Evolutionary conservation across 2,888 invertebrate species (phyloP).

Genomic region (Pyrochroa serraticornis): DNA sequence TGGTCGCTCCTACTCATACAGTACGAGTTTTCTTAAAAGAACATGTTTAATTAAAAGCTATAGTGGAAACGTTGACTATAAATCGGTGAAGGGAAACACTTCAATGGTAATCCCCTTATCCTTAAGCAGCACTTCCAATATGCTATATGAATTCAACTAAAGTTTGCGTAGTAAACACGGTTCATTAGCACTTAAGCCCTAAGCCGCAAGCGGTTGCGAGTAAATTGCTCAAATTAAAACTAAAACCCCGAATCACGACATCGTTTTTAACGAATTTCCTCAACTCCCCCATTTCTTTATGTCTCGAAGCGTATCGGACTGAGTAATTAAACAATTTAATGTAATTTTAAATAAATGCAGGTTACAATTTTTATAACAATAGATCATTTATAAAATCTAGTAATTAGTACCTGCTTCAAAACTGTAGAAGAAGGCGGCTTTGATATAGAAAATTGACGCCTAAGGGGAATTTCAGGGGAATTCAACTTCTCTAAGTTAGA

Average conservation of each 20-base stretch:
- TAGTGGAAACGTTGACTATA: conserved; percentile 17
- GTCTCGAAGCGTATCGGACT: too few relatives aligned
- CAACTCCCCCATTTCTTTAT: too few relatives aligned
- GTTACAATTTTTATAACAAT: conserved; percentile 7
- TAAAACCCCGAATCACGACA: too few relatives aligned
- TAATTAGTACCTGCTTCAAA: conserved; percentile 6
- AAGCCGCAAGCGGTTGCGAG: too few relatives aligned
- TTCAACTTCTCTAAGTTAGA: conserved; percentile 6
- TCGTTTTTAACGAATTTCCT: too few relatives aligned
- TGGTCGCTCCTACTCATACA: conserved; percentile 5
- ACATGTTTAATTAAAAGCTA: conserved; percentile 24
- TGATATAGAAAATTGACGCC: conserved; percentile 3
- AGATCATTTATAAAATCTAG: conserved; percentile 8
- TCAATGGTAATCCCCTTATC: too few relatives aligned
- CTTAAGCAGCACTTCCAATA: too few relatives aligned
- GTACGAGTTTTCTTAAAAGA: conserved; percentile 18
- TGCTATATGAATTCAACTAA: too few relatives aligned
- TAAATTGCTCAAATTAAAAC: too few relatives aligned
- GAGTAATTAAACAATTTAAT: conserved; percentile 10
- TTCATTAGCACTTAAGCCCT: too few relatives aligned
- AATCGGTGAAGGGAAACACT: conserved; percentile 14
- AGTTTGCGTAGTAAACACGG: too few relatives aligned
- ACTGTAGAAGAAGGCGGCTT: conserved; percentile 1
- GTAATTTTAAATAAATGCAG: conserved; percentile 5
- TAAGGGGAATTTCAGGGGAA: not conserved